Conservation (phyloP, 2,113 vertebrate species). For the Centrocercus urophasianus region DNA sequence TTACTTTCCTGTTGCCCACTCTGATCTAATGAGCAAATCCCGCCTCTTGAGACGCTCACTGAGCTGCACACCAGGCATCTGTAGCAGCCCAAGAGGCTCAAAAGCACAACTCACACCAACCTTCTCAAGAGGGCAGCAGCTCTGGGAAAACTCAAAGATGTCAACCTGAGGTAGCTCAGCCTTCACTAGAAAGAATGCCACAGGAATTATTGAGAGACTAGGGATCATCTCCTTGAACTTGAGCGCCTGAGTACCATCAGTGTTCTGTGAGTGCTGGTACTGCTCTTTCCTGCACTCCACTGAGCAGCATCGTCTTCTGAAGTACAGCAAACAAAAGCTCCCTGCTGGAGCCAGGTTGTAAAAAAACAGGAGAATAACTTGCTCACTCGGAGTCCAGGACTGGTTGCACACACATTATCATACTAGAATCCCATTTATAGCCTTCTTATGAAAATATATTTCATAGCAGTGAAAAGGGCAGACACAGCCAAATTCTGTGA, state of each 20-base stretch:
- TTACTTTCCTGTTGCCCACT: not conserved
- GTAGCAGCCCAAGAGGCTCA: not conserved
- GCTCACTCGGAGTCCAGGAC: not conserved
- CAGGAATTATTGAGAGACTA: fast-evolving
- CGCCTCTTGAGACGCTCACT: not conserved
- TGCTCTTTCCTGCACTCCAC: fast-evolving
- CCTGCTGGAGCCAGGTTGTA: not conserved
- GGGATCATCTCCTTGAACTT: not conserved
- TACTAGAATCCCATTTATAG: not conserved
- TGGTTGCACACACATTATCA: not conserved
- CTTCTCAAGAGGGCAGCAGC: not conserved
- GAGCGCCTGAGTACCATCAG: fast-evolving
- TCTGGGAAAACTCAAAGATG: not conserved
- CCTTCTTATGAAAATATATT: not conserved
- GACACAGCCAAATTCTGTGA: not conserved
- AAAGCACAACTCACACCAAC: not conserved
- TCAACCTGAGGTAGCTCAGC: not conserved
- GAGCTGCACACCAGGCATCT: not conserved
- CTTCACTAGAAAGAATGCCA: not conserved
- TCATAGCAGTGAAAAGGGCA: not conserved
- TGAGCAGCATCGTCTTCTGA: not conserved
- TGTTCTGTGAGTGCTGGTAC: fast-evolving
- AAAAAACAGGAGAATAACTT: not conserved
- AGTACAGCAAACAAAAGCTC: not conserved
- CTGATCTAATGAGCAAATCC: not conserved